These are phyloP conservation scores for Hemicordylus capensis DNA, from an alignment of 2,113 vertebrate genomes.

Conservation along the genomic window DNA sequence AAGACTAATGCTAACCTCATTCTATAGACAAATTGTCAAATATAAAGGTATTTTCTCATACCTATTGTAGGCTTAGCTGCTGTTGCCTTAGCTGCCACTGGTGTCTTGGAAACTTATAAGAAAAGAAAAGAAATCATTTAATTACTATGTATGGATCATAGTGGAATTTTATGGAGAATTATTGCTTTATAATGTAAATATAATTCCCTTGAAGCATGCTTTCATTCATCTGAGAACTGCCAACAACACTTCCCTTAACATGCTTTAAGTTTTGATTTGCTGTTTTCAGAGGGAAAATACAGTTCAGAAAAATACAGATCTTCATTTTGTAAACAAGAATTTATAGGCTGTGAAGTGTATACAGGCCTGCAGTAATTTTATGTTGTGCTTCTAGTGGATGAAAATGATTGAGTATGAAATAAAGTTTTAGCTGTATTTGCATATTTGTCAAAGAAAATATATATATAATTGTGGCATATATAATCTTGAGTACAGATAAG, in stretches of 20 bases:
- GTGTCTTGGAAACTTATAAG: conserved; percentile 39
- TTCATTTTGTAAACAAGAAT: not conserved
- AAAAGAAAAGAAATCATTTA: conserved; percentile 27
- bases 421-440: too few relatives aligned
- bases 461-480: not conserved
- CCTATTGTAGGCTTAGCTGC: conserved; percentile 31
- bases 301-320: not conserved
- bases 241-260: not conserved
- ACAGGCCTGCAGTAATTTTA: not conserved
- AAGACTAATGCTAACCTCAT: not conserved
- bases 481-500: not conserved
- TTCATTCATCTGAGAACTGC: not conserved
- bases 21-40: conserved; percentile 2
- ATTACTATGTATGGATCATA: not conserved
- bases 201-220: not conserved
- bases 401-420: too few relatives aligned
- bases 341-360: not conserved
- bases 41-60: conserved; percentile 6
- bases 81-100: not conserved
- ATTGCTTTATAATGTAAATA: conserved; percentile 1
- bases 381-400: not conserved
- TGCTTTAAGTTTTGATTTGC: not conserved
- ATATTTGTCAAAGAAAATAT: too few relatives aligned
- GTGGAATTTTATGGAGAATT: not conserved
- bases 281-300: conserved; percentile 9